Conservation (phyloP, 2,113 vertebrate genomes). For the Hypocryptadius cinnamomeus region DNA sequence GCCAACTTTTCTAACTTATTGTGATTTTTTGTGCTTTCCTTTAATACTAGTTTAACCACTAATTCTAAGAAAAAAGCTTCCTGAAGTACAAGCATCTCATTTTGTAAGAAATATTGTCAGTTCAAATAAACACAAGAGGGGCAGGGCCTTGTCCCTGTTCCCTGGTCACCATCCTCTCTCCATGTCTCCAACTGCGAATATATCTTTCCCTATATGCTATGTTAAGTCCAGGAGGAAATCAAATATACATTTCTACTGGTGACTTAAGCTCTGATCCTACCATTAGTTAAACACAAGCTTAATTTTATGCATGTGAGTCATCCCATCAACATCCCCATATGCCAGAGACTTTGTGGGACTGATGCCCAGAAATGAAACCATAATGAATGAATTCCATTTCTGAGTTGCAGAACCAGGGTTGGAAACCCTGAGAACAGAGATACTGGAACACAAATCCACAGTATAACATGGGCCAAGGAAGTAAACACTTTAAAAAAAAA, state of each 20-base stretch:
- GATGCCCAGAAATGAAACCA: slow-evolving; percentile 3
- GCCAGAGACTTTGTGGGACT: not conserved
- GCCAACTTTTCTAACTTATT: not conserved
- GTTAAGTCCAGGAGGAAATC: not conserved
- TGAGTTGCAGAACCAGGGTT: not conserved
- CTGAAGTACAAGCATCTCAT: not conserved
- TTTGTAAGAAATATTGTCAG: not conserved
- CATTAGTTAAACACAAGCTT: slow-evolving; percentile 8
- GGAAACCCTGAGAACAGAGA: not conserved
- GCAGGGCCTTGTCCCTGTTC: not conserved
- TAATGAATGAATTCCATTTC: slow-evolving; percentile 13
- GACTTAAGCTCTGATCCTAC: not conserved
- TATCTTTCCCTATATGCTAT: not conserved
- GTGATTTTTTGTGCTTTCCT: not conserved
- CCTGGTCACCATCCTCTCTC: not conserved
- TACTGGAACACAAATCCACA: not conserved
- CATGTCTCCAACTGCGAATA: not conserved
- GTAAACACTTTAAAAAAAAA: not conserved
- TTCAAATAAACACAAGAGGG: not conserved
- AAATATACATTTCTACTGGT: not conserved
- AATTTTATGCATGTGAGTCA: slow-evolving; percentile 27
- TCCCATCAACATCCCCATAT: not conserved
- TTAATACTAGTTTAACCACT: not conserved
- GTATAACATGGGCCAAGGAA: not conserved
- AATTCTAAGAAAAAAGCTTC: not conserved